Evolutionary conservation across 1,140 invertebrate species (phyloP).

Genomic region (Sarcophaga bullata): DNA sequence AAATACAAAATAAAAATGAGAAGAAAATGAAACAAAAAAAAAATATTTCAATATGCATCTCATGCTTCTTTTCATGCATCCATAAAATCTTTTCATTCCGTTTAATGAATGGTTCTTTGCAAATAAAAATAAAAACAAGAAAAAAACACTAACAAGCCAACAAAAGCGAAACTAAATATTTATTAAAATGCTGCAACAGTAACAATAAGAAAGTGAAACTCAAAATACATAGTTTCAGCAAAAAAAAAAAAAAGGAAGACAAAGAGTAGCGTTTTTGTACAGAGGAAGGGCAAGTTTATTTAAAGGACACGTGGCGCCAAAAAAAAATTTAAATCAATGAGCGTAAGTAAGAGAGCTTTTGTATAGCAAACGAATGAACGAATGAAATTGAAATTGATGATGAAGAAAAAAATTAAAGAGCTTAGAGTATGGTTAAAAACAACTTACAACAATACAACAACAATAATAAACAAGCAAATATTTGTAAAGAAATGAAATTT

Average conservation of each 20-base stretch:
- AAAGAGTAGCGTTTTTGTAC: too few relatives aligned
- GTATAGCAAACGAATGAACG: neutral
- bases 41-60: conserved; percentile 1
- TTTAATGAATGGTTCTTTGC: neutral
- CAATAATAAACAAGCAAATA: conserved; percentile 15
- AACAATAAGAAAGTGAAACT: neutral
- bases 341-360: too few relatives aligned
- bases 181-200: neutral
- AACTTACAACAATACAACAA: neutral
- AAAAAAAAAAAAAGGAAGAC: too few relatives aligned
- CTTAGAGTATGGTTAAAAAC: too few relatives aligned
- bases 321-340: neutral
- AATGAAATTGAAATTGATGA: neutral
- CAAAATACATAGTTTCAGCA: too few relatives aligned
- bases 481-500: conserved; percentile 5
- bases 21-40: neutral
- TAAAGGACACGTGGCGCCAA: conserved; percentile 23
- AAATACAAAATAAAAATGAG: neutral
- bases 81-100: neutral
- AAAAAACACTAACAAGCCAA: neutral
- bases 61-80: too few relatives aligned
- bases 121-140: neutral
- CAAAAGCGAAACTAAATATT: neutral
- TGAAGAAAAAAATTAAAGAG: neutral
- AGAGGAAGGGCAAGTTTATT: conserved; percentile 14